Percentiles rank a stretch among this genome's conserved stretches.
These are phyloP conservation scores for Agrochola macilenta DNA, from an alignment of 2,888 invertebrate genomes.

Conservation along the genomic window DNA sequence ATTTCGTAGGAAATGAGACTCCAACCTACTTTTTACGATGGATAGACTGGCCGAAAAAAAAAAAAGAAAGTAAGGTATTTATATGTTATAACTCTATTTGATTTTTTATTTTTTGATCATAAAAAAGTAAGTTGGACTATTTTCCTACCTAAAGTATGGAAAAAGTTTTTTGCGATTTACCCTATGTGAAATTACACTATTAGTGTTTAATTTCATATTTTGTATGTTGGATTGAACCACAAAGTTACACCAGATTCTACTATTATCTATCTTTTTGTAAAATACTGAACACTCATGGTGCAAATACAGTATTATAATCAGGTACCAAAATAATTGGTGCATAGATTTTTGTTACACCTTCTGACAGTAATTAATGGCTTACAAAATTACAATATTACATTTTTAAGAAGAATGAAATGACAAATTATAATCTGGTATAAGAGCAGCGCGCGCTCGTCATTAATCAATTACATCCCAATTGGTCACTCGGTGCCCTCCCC, in stretches of 20 bases:
- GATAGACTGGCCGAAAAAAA: too few relatives aligned
- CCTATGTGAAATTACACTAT: not conserved
- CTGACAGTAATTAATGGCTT: not conserved
- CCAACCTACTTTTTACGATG: too few relatives aligned
- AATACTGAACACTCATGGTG: not conserved
- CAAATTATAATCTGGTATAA: not conserved
- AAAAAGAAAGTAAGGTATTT: too few relatives aligned
- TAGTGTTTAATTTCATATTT: not conserved
- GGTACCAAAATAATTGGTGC: not conserved
- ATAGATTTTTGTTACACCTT: not conserved
- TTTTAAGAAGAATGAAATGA: not conserved
- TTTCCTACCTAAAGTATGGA: too few relatives aligned
- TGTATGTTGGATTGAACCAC: not conserved
- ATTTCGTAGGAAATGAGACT: too few relatives aligned
- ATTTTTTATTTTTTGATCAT: too few relatives aligned
- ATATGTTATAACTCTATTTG: too few relatives aligned
- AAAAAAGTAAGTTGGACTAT: too few relatives aligned
- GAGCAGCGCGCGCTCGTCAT: too few relatives aligned
- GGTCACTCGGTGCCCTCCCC: not conserved
- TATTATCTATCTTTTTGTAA: not conserved
- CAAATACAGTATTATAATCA: not conserved
- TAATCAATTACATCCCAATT: not conserved
- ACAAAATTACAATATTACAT: not conserved
- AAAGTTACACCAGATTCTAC: not conserved
- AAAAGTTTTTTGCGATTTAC: too few relatives aligned